Conservation (phyloP, 2,888 invertebrate species). For the Heliconius erato region DNA sequence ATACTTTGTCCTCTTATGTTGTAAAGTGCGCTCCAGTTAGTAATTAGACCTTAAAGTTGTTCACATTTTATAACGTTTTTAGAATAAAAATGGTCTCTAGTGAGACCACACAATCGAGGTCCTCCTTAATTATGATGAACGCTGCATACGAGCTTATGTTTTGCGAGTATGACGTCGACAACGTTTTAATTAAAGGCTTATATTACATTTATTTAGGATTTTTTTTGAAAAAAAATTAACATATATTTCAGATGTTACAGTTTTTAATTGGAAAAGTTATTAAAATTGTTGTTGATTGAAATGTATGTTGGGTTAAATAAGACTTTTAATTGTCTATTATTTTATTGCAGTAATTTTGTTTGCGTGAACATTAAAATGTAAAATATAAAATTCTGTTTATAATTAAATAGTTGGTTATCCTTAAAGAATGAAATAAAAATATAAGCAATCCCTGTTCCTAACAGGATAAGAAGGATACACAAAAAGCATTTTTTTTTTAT, state of each 20-base stretch:
- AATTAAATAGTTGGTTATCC: too few species aligned
- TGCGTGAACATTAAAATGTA: too few species aligned
- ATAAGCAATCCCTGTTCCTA: too few species aligned
- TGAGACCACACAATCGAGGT: constrained; percentile 39
- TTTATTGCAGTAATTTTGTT: too few species aligned
- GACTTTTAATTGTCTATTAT: too few species aligned
- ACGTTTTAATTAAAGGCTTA: constrained; percentile 39
- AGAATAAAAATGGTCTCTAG: constrained; percentile 57
- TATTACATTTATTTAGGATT: constrained; percentile 36
- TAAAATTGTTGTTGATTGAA: too few species aligned
- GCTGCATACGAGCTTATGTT: constrained; percentile 33
- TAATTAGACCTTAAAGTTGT: constrained; percentile 17
- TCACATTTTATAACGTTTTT: constrained; percentile 58
- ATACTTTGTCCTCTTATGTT: not conserved
- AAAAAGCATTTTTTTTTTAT: too few species aligned
- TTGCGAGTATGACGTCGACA: constrained; percentile 29
- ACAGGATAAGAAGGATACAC: too few species aligned
- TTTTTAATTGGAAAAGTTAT: constrained; percentile 13
- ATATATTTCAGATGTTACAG: not conserved
- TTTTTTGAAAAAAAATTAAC: not conserved
- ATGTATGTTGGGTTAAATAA: too few species aligned
- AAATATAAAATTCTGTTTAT: too few species aligned
- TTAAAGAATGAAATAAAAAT: too few species aligned
- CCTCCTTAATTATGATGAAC: constrained; percentile 47
- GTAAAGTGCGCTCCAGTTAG: not conserved